Percentiles rank a stretch among this genome's conserved stretches.
Evolutionary conservation across 2,113 vertebrate species (phyloP).

Genomic region (Megaceryle torquata): DNA sequence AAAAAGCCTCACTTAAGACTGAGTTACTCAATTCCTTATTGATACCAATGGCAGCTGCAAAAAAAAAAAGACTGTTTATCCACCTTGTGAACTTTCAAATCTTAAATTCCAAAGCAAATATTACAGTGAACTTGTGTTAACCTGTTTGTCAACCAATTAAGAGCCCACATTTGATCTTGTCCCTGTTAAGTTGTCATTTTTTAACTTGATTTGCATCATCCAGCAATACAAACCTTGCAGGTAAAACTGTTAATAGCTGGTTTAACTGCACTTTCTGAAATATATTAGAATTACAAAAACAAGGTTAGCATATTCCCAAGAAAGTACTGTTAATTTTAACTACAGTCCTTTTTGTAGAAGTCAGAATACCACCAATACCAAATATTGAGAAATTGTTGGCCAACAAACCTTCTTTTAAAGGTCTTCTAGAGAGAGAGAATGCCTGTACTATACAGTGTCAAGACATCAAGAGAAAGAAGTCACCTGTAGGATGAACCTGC

Average conservation of each 20-base stretch:
- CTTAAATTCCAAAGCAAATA: neutral
- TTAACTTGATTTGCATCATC: neutral
- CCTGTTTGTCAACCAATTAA: neutral
- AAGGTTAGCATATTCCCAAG: constrained; percentile 88
- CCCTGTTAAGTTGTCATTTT: neutral
- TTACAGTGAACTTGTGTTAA: neutral
- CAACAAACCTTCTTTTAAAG: neutral
- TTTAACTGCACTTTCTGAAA: constrained; percentile 62
- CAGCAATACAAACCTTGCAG: constrained; percentile 45
- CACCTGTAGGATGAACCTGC: constrained; percentile 75
- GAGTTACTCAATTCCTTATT: constrained; percentile 22
- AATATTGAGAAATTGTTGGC: neutral
- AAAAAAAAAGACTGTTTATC: neutral
- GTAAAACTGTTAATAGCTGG: constrained; percentile 40
- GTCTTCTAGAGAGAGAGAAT: neutral
- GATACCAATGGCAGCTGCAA: constrained; percentile 50
- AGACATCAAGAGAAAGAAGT: neutral
- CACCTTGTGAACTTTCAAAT: neutral
- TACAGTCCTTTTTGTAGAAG: neutral
- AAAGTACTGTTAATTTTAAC: constrained; percentile 28
- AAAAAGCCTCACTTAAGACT: neutral
- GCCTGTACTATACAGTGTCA: neutral
- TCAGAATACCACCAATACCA: neutral
- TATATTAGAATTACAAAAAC: constrained; percentile 59
- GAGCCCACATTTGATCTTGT: neutral